Conservation (phyloP, 37 sponge, comb jelly and placozoan species). For the Halisarca cf. caerulea region DNA sequence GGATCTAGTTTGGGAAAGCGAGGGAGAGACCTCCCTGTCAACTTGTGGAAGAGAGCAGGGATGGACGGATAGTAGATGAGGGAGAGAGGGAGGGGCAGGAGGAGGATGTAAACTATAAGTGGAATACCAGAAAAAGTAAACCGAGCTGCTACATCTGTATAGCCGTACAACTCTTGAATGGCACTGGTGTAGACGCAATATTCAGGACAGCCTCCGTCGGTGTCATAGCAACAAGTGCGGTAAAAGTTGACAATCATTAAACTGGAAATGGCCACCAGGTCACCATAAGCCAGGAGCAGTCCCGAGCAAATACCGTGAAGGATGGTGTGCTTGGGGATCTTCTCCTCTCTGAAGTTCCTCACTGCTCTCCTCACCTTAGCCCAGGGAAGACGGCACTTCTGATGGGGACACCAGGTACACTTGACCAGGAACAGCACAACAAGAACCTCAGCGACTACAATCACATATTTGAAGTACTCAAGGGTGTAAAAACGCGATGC, state of each 20-base stretch:
- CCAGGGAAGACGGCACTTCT: not conserved
- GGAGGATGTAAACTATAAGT: not conserved
- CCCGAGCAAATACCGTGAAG: not conserved
- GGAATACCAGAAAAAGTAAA: not conserved
- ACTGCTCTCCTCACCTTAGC: not conserved
- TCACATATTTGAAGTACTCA: not conserved
- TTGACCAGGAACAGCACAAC: not conserved
- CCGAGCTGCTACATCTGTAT: too few relatives aligned
- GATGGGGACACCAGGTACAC: not conserved
- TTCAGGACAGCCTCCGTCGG: too few relatives aligned
- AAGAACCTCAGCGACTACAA: not conserved
- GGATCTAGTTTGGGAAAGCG: constrained; percentile 1
- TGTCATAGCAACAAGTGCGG: not conserved
- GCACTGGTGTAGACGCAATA: too few relatives aligned
- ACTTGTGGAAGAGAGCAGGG: not conserved
- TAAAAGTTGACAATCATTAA: not conserved
- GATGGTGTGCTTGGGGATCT: not conserved
- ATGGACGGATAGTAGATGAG: constrained; percentile 18
- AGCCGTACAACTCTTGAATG: not conserved
- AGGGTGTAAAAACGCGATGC: not conserved
- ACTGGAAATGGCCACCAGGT: not conserved
- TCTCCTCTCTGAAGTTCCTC: constrained; percentile 7
- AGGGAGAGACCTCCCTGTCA: not conserved
- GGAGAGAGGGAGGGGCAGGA: not conserved
- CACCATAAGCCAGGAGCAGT: not conserved